These are phyloP conservation scores for Phorcus lineatus DNA, from an alignment of 2,888 invertebrate species.

Conservation along the genomic window DNA sequence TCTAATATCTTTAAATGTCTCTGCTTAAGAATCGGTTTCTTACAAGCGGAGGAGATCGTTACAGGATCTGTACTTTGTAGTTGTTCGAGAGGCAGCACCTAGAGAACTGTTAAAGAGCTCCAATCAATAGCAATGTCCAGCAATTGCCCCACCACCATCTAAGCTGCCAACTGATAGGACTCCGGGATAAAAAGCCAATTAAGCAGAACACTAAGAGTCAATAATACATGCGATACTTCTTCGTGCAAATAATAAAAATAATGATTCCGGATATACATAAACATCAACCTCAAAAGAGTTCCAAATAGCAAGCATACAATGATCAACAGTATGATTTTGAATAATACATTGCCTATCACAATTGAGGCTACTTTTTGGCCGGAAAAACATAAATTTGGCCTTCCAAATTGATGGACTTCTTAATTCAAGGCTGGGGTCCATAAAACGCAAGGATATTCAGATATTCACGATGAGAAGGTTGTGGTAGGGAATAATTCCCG, in stretches of 20 bases:
- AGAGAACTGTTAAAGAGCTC: neutral
- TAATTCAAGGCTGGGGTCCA: neutral
- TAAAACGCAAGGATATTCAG: slow-evolving; percentile 8
- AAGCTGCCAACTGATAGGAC: neutral
- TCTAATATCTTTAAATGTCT: no score
- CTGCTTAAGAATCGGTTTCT: no score
- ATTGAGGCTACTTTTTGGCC: neutral
- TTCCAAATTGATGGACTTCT: neutral
- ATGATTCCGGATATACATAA: neutral
- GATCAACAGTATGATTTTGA: neutral
- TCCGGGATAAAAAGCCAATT: neutral
- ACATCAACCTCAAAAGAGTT: neutral
- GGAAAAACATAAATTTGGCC: neutral
- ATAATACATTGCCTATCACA: slow-evolving; percentile 1
- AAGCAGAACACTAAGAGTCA: neutral
- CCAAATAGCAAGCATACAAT: neutral
- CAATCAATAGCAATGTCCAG: neutral
- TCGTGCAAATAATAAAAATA: neutral
- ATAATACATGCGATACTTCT: neutral
- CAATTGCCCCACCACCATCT: neutral
- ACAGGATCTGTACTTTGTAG: neutral
- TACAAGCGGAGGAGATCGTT: no score
- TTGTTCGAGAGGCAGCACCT: neutral
- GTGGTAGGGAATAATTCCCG: neutral
- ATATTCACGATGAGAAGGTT: neutral